Conservation (phyloP, 2,888 invertebrate genomes). For the Cremastobaeus sp. region DNA sequence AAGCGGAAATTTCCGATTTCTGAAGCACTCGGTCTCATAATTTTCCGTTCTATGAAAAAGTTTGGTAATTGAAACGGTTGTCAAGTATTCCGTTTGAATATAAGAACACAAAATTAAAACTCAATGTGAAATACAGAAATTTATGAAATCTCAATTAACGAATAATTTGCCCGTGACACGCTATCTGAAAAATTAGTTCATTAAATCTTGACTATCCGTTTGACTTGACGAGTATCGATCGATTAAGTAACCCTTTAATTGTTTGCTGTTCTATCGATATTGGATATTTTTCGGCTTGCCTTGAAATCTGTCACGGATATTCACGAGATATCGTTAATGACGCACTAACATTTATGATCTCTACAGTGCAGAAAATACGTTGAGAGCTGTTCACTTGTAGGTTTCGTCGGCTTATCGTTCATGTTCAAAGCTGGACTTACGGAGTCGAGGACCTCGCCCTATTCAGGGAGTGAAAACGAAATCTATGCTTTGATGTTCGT, state of each 20-base stretch:
- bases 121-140: too few relatives aligned
- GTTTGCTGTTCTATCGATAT: background rate
- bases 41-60: too few relatives aligned
- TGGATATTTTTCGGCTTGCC: background rate
- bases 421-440: constrained; percentile 40
- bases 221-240: background rate
- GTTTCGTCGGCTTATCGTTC: constrained; percentile 41
- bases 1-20: too few relatives aligned
- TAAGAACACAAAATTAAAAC: too few relatives aligned
- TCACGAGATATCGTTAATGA: constrained; percentile 9
- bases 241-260: constrained; percentile 4
- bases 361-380: constrained; percentile 18
- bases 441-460: constrained; percentile 28
- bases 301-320: too few relatives aligned
- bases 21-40: too few relatives aligned
- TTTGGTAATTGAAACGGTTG: too few relatives aligned
- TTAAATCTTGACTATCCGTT: constrained; percentile 10
- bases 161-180: constrained; percentile 22
- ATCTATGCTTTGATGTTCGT: constrained; percentile 44
- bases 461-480: constrained; percentile 35
- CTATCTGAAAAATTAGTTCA: constrained; percentile 8
- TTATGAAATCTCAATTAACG: too few relatives aligned
- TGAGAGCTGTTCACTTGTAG: constrained; percentile 33
- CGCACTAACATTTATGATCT: constrained; percentile 21
- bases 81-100: too few relatives aligned